These are phyloP conservation scores for Ephestia elutella DNA, from an alignment of 1,140 invertebrate genomes.

Conservation along the genomic window DNA sequence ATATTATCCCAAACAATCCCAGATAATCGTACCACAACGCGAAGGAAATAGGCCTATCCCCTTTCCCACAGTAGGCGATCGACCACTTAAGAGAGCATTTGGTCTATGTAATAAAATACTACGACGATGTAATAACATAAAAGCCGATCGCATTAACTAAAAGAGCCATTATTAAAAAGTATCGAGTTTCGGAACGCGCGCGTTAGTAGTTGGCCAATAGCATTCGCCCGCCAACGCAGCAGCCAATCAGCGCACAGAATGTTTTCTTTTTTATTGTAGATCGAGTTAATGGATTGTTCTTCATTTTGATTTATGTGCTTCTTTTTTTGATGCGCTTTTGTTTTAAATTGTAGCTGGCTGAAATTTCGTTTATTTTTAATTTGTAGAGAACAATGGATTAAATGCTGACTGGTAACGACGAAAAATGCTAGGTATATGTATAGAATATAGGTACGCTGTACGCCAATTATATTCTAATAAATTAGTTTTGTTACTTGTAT, in stretches of 20 bases:
- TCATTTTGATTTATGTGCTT: slow-evolving; percentile 67
- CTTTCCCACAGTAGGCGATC: slow-evolving; percentile 27
- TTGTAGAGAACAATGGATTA: background rate
- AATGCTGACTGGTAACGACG: background rate
- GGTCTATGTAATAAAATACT: slow-evolving; percentile 68
- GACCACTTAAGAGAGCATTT: slow-evolving; percentile 52
- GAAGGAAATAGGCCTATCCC: slow-evolving; percentile 36
- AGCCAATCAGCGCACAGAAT: slow-evolving; percentile 44
- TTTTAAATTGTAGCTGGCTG: slow-evolving; percentile 28
- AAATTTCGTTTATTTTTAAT: slow-evolving; percentile 3
- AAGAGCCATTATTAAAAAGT: slow-evolving; percentile 74
- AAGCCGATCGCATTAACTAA: slow-evolving; percentile 68
- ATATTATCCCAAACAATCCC: slow-evolving; percentile 28
- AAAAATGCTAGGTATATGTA: too few species aligned
- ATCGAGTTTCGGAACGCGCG: slow-evolving; percentile 65
- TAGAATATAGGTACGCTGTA: too few species aligned
- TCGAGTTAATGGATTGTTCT: slow-evolving; percentile 70
- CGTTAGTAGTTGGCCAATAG: slow-evolving; percentile 48
- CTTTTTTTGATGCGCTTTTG: slow-evolving; percentile 35
- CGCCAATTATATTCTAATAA: too few species aligned
- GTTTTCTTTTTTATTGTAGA: slow-evolving; percentile 60
- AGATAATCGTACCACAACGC: slow-evolving; percentile 37
- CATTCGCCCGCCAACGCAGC: slow-evolving; percentile 28
- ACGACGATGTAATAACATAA: slow-evolving; percentile 50
- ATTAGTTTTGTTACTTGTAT: too few species aligned